Base-by-base conservation (phyloP, 2,113 vertebrate species). In the Psittacara wagleri region DNA sequence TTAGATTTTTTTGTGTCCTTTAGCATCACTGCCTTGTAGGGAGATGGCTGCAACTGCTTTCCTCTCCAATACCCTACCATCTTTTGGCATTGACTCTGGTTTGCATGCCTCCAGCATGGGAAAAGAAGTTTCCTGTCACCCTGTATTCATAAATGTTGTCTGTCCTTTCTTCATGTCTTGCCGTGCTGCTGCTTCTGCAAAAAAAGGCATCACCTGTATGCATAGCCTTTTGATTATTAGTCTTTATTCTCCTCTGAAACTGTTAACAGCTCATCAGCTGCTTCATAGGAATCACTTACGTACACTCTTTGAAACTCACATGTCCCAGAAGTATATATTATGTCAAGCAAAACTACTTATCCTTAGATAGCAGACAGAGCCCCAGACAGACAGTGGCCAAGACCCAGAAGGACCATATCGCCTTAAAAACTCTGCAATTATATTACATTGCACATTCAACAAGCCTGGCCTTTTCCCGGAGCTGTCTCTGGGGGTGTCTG, bases 391-490 rank as follows among this genome's bases (percentile, higher is more conserved):
- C 43, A 84, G 52, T 24, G 31, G 62, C 46, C 62, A 86, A 84
- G 66, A 83, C 24, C 1, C 1, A 87, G 80, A 74, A 90, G 76
- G 69, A 78, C 81, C 37, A 41, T 37, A 92, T 28, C 6, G 0
- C 43, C 69, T 81, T 86, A 54, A 92, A 90, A 94, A 46, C 64
- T 51, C 54, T 78, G 41, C 79, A 92, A 91, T 92, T 92, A 86
- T 33, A 75, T 35, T 59, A 35, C 57, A 59, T 6, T 59, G 33
- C 52, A 35, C 35, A 73, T 81, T 91, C 81, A 92, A n/a, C 69
- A 89, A 87, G 81, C 27, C 61, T 75, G 73, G 88, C 68, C 80
- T 86, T 92, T 94, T 89, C 77, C 57, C 77, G 76, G 77, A 66
- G 77, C 62, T 80, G 37, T 94, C 86, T 92, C 81, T 17, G 13